Percentiles rank a stretch among this genome's conserved stretches.
phyloP scores from a whole-genome alignment of 2,888 invertebrate genomes.

The Plebejus argus region DNA sequence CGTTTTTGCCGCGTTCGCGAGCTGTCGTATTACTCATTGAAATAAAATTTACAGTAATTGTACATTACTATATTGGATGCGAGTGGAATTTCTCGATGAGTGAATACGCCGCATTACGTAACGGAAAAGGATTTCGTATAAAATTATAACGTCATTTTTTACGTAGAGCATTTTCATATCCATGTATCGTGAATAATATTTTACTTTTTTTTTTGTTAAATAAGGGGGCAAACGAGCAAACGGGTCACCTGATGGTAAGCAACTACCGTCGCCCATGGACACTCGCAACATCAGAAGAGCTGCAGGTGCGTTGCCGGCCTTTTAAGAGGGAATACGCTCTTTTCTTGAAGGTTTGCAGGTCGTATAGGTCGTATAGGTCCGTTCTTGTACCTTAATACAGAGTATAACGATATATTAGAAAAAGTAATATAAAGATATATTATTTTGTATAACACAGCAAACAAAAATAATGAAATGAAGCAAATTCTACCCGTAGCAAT shows the following conservation, averaged over 20 bases:
- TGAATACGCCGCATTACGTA: not conserved
- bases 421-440: too few species aligned
- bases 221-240: too few species aligned
- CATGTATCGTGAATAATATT: not conserved
- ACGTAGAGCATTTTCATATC: not conserved
- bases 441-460: not conserved
- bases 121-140: not conserved
- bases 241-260: too few species aligned
- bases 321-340: too few species aligned
- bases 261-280: too few species aligned
- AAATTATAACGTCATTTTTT: not conserved
- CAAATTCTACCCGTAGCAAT: not conserved
- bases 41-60: conserved; percentile 20
- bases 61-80: conserved; percentile 22
- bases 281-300: too few species aligned
- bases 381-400: too few species aligned
- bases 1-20: not conserved
- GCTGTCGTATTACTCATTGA: conserved; percentile 17
- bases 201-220: too few species aligned
- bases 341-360: too few species aligned
- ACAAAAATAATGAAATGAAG: not conserved
- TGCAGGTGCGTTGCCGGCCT: too few species aligned
- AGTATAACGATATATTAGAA: too few species aligned
- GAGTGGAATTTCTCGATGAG: conserved; percentile 19
- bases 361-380: too few species aligned